These are phyloP conservation scores for Sus scrofa DNA, from an alignment of 2,113 vertebrate species.

Conservation along the genomic window T2T-Sscrofa CM000824.6:220092501-220093000, in stretches of 20 bases:
- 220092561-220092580: neutral
- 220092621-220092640: neutral
- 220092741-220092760: neutral
- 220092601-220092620: neutral
- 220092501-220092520: conserved; percentile 53
- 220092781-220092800: neutral
- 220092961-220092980: neutral
- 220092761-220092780: neutral
- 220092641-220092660: neutral
- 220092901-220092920: neutral
- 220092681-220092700: neutral
- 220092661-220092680: conserved; percentile 44
- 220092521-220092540: conserved; percentile 56
- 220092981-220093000: neutral
- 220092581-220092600: conserved; percentile 2
- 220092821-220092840: neutral
- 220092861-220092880: neutral
- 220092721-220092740: neutral
- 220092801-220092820: neutral
- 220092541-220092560: conserved; percentile 15
- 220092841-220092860: neutral
- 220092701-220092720: neutral
- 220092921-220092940: neutral
- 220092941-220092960: neutral
- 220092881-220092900: neutral